phyloP scores from a whole-genome alignment of 2,888 invertebrate genomes.

The Ephialtes manifestator region DNA sequence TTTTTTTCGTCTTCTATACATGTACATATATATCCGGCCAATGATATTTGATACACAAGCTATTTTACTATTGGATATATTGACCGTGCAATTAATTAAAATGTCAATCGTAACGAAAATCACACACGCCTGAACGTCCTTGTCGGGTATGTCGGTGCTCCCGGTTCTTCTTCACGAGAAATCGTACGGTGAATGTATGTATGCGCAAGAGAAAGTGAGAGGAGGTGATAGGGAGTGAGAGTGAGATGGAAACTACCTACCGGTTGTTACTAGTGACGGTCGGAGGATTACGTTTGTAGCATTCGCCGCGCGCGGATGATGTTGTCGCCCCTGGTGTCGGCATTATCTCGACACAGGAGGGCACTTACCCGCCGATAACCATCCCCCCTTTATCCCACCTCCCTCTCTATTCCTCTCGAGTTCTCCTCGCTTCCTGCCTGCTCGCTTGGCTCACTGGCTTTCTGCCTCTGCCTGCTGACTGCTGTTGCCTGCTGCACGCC shows the following conservation, averaged over 20 bases:
- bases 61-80: constrained; percentile 31
- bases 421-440: constrained; percentile 46
- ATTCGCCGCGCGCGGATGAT: constrained; percentile 83
- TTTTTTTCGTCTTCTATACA: not conserved
- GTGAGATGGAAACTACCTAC: constrained; percentile 74
- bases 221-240: constrained; percentile 57
- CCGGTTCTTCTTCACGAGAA: constrained; percentile 60
- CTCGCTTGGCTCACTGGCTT: constrained; percentile 41
- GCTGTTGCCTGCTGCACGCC: constrained; percentile 35
- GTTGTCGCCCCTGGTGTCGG: constrained; percentile 85
- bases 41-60: not conserved
- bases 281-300: constrained; percentile 83
- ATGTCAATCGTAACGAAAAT: constrained; percentile 27
- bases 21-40: not conserved
- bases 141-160: constrained; percentile 39
- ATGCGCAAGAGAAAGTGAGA: constrained; percentile 60
- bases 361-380: constrained; percentile 85
- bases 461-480: constrained; percentile 34
- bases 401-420: constrained; percentile 61
- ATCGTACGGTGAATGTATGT: constrained; percentile 22
- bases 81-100: constrained; percentile 14
- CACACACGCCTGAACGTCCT: constrained; percentile 35
- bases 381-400: constrained; percentile 69
- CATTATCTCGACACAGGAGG: constrained; percentile 85
- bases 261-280: constrained; percentile 80